Conservation (phyloP, 35 echinoderm and acorn worm genomes). For the Heliocidaris erythrogramma region DNA sequence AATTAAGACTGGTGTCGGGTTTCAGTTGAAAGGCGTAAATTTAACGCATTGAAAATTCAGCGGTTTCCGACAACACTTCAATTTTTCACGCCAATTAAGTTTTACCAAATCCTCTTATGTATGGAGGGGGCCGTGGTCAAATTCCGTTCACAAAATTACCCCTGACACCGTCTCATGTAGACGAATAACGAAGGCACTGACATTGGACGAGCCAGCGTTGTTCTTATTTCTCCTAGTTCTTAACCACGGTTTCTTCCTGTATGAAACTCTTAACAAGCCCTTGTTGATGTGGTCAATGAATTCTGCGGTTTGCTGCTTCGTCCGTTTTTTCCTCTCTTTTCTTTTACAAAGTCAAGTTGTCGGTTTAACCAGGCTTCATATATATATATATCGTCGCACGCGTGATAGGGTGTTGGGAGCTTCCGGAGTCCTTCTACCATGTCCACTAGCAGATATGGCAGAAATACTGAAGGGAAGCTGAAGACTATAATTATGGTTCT, state of each 20-base stretch:
- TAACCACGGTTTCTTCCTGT: not conserved
- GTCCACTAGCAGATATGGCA: not conserved
- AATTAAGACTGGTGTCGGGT: constrained; percentile 36
- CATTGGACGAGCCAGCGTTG: not conserved
- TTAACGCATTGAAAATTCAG: constrained; percentile 47
- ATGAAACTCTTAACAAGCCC: not conserved
- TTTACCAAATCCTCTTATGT: constrained; percentile 44
- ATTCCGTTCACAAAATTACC: not conserved
- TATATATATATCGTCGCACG: not conserved
- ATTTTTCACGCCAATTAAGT: constrained; percentile 53
- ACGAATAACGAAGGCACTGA: constrained; percentile 2
- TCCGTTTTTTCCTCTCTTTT: not conserved
- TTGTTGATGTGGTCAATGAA: constrained; percentile 19
- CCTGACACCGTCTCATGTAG: not conserved
- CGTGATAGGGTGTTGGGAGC: not conserved
- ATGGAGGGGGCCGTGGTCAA: not conserved
- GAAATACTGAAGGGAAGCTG: not conserved
- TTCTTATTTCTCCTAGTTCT: not conserved
- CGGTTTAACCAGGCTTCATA: not conserved
- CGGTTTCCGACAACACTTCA: constrained; percentile 48
- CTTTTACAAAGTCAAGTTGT: not conserved
- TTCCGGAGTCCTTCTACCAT: not conserved
- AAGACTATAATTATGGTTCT: no score
- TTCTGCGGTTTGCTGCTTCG: constrained; percentile 25
- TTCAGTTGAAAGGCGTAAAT: constrained; percentile 35